Conservation (phyloP, 1,140 invertebrate species). For the Dryas iulia region DNA sequence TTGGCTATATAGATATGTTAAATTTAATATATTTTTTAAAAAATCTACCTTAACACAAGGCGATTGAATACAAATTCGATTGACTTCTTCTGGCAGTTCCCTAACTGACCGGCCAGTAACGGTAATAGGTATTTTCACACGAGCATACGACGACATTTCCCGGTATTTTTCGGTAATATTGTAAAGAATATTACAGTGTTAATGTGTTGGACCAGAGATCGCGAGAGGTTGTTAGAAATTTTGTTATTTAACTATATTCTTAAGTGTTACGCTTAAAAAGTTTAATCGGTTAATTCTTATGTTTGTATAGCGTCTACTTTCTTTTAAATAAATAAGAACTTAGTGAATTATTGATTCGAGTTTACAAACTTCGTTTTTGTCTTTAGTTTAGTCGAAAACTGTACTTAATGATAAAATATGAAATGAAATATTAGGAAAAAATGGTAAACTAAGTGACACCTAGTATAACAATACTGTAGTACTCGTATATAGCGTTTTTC, state of each 20-base stretch:
- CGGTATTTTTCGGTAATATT: constrained; percentile 33
- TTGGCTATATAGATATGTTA: neutral
- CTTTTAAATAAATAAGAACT: neutral
- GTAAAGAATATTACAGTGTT: constrained; percentile 26
- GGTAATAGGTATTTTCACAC: constrained; percentile 37
- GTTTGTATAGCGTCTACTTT: neutral
- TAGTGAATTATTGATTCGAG: neutral
- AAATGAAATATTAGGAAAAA: no score
- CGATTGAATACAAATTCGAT: neutral
- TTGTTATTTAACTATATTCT: neutral
- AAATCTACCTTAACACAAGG: neutral
- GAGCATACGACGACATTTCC: constrained; percentile 28
- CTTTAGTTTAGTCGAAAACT: no score
- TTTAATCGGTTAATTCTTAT: neutral
- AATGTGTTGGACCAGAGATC: constrained; percentile 28
- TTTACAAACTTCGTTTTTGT: no score
- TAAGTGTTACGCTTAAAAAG: neutral
- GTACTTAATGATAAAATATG: no score
- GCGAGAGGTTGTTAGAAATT: constrained; percentile 30
- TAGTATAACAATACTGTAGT: no score
- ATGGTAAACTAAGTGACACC: no score
- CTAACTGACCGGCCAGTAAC: constrained; percentile 24
- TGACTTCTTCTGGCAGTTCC: neutral
- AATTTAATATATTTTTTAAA: neutral
- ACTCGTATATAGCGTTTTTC: no score